These are phyloP conservation scores for Auanema sp. DNA, from an alignment of 2,888 invertebrate genomes.

Conservation along the genomic window DNA sequence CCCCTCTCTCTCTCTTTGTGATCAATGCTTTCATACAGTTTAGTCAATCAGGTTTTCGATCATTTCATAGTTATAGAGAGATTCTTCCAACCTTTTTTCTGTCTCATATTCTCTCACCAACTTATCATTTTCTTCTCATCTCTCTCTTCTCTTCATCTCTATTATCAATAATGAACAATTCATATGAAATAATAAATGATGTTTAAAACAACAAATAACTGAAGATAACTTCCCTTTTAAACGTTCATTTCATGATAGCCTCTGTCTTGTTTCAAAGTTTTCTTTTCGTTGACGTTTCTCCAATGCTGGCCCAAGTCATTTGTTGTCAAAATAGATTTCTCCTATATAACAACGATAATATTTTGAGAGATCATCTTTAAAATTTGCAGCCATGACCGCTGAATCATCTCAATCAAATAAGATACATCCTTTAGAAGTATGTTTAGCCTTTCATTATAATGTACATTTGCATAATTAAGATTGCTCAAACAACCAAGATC, in stretches of 20 bases:
- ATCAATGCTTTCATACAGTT: neutral
- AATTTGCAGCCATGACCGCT: no score
- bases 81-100: neutral
- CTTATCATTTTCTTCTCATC: conserved; percentile 5
- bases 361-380: no score
- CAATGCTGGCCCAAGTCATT: no score
- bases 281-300: no score
- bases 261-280: neutral
- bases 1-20: conserved; percentile 14
- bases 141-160: conserved; percentile 5
- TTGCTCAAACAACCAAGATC: neutral
- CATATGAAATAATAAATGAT: no score
- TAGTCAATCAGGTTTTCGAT: neutral
- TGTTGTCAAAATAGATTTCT: no score
- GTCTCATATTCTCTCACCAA: neutral
- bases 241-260: neutral
- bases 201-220: no score
- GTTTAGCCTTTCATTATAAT: no score
- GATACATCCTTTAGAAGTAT: no score
- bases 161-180: conserved; percentile 7
- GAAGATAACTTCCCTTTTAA: no score
- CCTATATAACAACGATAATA: no score
- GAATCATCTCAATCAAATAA: no score
- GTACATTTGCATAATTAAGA: neutral
- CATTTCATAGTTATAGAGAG: neutral